Evolutionary conservation across 1,140 invertebrate species (phyloP).

Genomic region (Cyrtorhinus lividipennis): DNA sequence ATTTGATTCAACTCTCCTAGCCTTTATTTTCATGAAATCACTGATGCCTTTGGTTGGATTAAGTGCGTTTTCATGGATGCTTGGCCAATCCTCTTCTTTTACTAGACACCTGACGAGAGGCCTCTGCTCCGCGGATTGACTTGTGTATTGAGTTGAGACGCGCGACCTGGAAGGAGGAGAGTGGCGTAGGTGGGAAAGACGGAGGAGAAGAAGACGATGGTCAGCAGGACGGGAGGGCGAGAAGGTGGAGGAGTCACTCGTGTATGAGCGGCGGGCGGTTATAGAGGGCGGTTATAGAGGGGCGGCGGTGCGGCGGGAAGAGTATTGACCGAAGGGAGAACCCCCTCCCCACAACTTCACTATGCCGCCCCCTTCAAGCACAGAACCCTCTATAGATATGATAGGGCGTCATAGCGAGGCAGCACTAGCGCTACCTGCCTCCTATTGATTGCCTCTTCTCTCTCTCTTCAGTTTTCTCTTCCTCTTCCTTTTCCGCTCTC

Average conservation of each 20-base stretch:
- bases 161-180: too few species aligned
- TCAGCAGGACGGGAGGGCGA: background rate
- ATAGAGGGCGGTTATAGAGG: background rate
- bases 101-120: too few species aligned
- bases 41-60: too few species aligned
- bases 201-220: background rate
- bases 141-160: too few species aligned
- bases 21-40: too few species aligned
- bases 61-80: too few species aligned
- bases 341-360: background rate
- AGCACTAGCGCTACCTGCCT: conserved; percentile 14
- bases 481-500: background rate
- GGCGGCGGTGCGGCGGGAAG: background rate
- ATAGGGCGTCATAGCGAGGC: conserved; percentile 13
- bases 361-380: background rate
- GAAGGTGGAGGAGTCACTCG: too few species aligned
- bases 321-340: conserved; percentile 4
- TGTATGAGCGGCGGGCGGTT: too few species aligned
- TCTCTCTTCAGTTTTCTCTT: background rate
- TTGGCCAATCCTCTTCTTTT: too few species aligned
- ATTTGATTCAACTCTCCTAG: too few species aligned
- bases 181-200: background rate
- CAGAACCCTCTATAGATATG: conserved; percentile 10
- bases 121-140: background rate
- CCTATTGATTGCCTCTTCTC: conserved; percentile 7